Conservation (phyloP, 1,140 invertebrate species). For the Harpegnathos saltator region DNA sequence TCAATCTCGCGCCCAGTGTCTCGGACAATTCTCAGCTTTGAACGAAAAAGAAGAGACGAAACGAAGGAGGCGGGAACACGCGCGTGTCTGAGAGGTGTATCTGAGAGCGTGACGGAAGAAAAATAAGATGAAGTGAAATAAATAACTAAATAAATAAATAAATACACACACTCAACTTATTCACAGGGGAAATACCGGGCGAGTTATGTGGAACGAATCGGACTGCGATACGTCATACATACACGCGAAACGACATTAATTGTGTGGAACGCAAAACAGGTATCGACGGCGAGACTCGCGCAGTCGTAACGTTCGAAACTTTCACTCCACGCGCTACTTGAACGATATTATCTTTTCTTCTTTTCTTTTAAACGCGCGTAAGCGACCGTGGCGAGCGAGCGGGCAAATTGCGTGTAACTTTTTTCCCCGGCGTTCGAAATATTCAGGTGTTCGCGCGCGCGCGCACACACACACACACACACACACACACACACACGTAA, state of each 20-base stretch:
- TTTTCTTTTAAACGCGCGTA: conserved; percentile 48
- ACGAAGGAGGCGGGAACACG: too few species aligned
- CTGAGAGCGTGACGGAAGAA: too few species aligned
- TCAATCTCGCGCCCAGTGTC: too few species aligned
- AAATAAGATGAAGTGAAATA: too few species aligned
- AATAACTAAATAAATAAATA: too few species aligned
- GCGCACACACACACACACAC: too few species aligned
- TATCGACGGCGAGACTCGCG: conserved; percentile 68
- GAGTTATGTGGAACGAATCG: neutral
- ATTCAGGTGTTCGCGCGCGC: too few species aligned
- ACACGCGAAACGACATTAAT: conserved; percentile 73
- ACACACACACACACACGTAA: too few species aligned
- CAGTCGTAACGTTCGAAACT: conserved; percentile 75
- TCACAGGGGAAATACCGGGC: neutral
- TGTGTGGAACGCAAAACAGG: conserved; percentile 70
- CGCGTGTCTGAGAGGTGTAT: too few species aligned
- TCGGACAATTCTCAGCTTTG: too few species aligned
- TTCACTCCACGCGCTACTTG: conserved; percentile 79
- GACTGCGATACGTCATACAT: conserved; percentile 59
- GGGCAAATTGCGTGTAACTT: conserved; percentile 39
- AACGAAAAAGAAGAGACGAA: too few species aligned
- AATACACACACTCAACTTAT: too few species aligned
- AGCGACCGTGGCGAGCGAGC: conserved; percentile 49
- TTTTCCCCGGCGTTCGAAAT: neutral
- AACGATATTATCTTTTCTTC: conserved; percentile 72